Base-by-base conservation (phyloP, 2,888 invertebrate species). In the Ariolimax columbianus region DNA sequence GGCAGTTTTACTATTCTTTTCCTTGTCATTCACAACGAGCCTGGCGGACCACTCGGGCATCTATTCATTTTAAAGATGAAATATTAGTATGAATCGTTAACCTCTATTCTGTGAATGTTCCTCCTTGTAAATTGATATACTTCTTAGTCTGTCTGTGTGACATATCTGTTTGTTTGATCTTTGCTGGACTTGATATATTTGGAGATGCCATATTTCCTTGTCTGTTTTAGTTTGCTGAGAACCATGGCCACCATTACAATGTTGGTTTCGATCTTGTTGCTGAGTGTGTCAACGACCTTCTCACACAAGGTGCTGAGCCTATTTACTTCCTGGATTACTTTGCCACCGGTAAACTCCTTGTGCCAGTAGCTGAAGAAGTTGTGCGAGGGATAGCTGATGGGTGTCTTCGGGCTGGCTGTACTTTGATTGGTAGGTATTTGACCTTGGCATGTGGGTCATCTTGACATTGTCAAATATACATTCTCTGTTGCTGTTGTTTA, bases 241-340 rank as follows among this genome's bases (percentile, higher is more conserved):
- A 96, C 86, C 96, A 96, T 92, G 95, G 96, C 30, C 96, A 96
- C 83, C 98, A 97, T 94, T 96, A 96, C 91, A 96, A 97, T 0
- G 96, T 99, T 83, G 99, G 99, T 0, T 97, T 97, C 90, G 99
- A 99, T 94, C 95, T 99, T 55, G 98, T 99, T 2, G 99, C 99
- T 7, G 98, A 99, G 98, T 98, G 98, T 93, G 98, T 97, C 75
- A 99, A 99, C 95, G 98, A 99, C 94, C 96, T 99, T 81, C 95
- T 99, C 78, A 98, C 98, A 89, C 97, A 98, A 87, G 99, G 98
- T 73, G 99, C 98, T 0, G 97, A 98, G 91, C 98, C 99, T 0
- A 95, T 99, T 89, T 98, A 97, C 90, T 99, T 99, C 95, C 95
- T 99, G 33, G 99, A 99, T 95, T 99, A 99, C 94, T 98, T 98